Conservation (phyloP, 2,797 vertebrate species). For the Rhyacichthys aspro region DNA sequence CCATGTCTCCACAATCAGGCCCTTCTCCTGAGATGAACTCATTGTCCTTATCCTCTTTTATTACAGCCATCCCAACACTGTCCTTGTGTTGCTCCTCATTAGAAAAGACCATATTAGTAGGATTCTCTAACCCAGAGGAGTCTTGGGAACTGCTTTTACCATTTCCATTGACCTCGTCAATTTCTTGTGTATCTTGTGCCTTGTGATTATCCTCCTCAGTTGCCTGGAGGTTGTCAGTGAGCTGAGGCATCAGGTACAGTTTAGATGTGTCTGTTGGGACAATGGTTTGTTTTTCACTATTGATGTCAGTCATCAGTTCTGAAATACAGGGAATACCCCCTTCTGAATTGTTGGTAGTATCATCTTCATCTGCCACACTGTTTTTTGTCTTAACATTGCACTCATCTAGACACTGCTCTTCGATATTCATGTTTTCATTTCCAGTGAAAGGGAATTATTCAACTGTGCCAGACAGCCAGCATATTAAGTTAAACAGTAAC, state of each 20-base stretch:
- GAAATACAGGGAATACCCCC: constrained; percentile 72
- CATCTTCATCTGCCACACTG: constrained; percentile 64
- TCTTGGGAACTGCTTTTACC: constrained; percentile 58
- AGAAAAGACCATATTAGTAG: constrained; percentile 63
- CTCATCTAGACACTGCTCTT: constrained; percentile 79
- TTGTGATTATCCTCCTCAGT: constrained; percentile 66
- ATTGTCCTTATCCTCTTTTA: constrained; percentile 51
- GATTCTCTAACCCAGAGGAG: constrained; percentile 29
- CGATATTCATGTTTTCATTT: constrained; percentile 85
- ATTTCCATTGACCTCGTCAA: constrained; percentile 75
- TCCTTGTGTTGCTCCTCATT: constrained; percentile 58
- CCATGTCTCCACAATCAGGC: constrained; percentile 76
- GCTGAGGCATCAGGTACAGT: constrained; percentile 64
- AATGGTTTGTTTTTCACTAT: constrained; percentile 60
- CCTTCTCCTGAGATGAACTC: constrained; percentile 47
- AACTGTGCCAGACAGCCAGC: constrained; percentile 53
- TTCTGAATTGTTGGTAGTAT: constrained; percentile 67
- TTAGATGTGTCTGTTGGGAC: constrained; percentile 64
- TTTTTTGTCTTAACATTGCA: constrained; percentile 79
- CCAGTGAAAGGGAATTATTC: constrained; percentile 56
- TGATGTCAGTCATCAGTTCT: constrained; percentile 70
- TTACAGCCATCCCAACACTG: constrained; percentile 38
- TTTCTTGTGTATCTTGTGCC: constrained; percentile 68
- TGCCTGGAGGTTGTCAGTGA: constrained; percentile 70
- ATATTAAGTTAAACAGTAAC: constrained; percentile 54